phyloP scores from a whole-genome alignment of 2,888 invertebrate genomes.

The Beris chalybata region DNA sequence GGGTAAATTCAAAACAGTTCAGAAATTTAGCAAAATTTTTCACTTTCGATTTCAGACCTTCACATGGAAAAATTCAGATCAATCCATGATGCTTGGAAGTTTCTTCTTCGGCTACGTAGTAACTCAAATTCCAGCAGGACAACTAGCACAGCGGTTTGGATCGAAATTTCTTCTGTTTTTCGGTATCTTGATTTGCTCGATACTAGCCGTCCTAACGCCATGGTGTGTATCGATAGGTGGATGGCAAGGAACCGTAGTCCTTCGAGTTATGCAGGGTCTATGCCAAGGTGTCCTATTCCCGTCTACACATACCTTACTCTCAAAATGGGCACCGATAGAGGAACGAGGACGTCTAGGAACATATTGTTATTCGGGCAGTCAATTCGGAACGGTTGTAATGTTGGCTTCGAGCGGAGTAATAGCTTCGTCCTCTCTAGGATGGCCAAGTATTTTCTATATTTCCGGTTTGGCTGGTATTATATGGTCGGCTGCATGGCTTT shows the following conservation, averaged over 20 bases:
- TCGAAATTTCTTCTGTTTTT: constrained; percentile 64
- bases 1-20: no score
- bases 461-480: constrained; percentile 66
- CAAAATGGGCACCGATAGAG: constrained; percentile 69
- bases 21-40: no score
- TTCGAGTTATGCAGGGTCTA: constrained; percentile 69
- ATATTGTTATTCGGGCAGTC: constrained; percentile 71
- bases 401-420: constrained; percentile 73
- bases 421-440: constrained; percentile 68
- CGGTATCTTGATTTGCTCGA: constrained; percentile 64
- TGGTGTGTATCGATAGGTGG: constrained; percentile 65
- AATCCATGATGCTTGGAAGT: constrained; percentile 64
- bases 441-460: constrained; percentile 77
- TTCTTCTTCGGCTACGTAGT: constrained; percentile 72
- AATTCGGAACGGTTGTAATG: constrained; percentile 77
- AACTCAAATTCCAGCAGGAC: constrained; percentile 67
- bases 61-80: constrained; percentile 61
- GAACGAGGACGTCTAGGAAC: constrained; percentile 72
- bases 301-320: constrained; percentile 67
- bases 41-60: constrained; percentile 57
- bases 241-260: constrained; percentile 62
- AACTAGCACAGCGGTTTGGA: constrained; percentile 71
- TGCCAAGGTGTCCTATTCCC: constrained; percentile 70
- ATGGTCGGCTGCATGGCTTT: constrained; percentile 64
- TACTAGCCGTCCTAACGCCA: constrained; percentile 70